phyloP scores from a whole-genome alignment of 2,797 vertebrate species.

The Danio choprae region DNA sequence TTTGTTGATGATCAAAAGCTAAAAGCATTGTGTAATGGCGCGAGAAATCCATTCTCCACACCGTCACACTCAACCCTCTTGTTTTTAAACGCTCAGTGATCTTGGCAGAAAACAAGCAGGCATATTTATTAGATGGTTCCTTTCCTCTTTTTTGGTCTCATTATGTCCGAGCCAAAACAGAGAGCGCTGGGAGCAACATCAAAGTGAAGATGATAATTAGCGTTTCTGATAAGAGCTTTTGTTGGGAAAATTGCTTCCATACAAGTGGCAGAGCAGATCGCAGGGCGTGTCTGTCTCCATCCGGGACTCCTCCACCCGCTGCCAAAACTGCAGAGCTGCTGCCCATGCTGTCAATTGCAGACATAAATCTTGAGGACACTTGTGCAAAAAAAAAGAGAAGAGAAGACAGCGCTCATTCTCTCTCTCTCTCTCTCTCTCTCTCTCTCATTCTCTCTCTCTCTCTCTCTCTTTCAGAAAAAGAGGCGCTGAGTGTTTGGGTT shows the following conservation, averaged over 20 bases:
- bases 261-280: conserved; percentile 65
- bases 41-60: not conserved
- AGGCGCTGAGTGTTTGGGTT: conserved; percentile 49
- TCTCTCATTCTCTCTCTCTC: conserved; percentile 16
- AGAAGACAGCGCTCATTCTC: conserved; percentile 29
- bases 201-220: conserved; percentile 62
- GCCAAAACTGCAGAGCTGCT: conserved; percentile 58
- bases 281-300: conserved; percentile 53
- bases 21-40: conserved; percentile 3
- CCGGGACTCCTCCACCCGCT: conserved; percentile 56
- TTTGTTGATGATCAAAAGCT: conserved; percentile 6
- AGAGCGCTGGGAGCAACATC: conserved; percentile 63
- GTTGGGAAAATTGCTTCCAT: conserved; percentile 62
- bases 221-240: conserved; percentile 56
- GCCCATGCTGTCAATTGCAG: conserved; percentile 46
- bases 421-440: conserved; percentile 15
- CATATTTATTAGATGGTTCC: conserved; percentile 69
- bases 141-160: conserved; percentile 59
- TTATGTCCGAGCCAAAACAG: conserved; percentile 60
- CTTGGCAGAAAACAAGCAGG: conserved; percentile 66
- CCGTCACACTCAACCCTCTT: conserved; percentile 39
- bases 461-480: conserved; percentile 21
- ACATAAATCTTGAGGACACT: conserved; percentile 46
- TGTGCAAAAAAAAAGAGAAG: conserved; percentile 36
- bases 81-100: conserved; percentile 51